phyloP scores from a whole-genome alignment of 2,888 invertebrate species.

The Napeogenes sylphis region DNA sequence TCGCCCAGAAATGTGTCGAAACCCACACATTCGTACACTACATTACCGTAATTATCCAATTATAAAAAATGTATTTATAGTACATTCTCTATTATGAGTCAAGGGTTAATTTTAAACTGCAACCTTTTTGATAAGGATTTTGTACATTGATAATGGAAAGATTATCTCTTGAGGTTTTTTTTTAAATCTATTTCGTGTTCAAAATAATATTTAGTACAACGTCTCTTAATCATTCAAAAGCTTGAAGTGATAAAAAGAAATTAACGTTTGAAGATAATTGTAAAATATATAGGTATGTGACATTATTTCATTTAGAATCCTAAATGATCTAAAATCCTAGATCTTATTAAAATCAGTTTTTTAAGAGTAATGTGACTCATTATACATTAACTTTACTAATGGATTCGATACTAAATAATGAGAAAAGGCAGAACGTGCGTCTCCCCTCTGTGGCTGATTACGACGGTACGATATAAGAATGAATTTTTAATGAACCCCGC shows the following conservation, averaged over 20 bases:
- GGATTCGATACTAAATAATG: slow-evolving; percentile 50
- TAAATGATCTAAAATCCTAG: too few species aligned
- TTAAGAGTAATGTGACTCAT: slow-evolving; percentile 1
- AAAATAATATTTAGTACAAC: too few species aligned
- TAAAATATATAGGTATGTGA: too few species aligned
- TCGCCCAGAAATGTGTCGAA: slow-evolving; percentile 60
- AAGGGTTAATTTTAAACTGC: not conserved
- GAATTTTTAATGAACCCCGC: slow-evolving; percentile 74
- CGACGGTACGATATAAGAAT: slow-evolving; percentile 73
- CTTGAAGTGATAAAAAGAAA: too few species aligned
- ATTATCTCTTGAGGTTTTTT: too few species aligned
- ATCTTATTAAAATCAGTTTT: too few species aligned
- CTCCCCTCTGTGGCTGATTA: slow-evolving; percentile 67
- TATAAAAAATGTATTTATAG: slow-evolving; percentile 47
- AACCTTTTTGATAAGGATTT: too few species aligned
- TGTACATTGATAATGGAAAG: too few species aligned
- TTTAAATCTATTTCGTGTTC: too few species aligned
- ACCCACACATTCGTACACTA: slow-evolving; percentile 61
- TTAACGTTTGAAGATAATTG: too few species aligned
- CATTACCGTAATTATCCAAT: slow-evolving; percentile 75
- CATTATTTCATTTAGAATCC: too few species aligned
- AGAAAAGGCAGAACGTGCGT: slow-evolving; percentile 50
- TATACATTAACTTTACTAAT: slow-evolving; percentile 27
- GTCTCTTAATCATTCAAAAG: too few species aligned
- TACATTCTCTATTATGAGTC: slow-evolving; percentile 9